Conservation (phyloP, 2,797 vertebrate species). For the Avahi laniger region DNA sequence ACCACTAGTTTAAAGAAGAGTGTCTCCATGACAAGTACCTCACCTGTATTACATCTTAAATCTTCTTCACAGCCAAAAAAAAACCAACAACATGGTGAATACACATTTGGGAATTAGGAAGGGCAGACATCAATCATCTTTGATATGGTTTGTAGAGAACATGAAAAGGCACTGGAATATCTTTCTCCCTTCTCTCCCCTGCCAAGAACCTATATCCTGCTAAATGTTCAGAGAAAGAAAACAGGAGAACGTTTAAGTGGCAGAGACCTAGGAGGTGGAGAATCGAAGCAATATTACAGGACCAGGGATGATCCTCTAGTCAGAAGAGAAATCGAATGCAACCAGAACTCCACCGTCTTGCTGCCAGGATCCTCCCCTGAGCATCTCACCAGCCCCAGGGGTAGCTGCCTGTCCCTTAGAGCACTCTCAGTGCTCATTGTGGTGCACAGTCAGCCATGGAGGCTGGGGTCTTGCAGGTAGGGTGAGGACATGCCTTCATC, state of each 20-base stretch:
- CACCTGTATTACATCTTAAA: background rate
- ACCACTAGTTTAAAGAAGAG: background rate
- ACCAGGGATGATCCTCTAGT: background rate
- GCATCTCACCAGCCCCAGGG: background rate
- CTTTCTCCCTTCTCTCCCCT: background rate
- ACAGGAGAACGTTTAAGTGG: background rate
- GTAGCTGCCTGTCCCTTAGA: background rate
- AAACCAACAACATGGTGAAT: background rate
- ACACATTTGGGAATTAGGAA: background rate
- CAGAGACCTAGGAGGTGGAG: background rate
- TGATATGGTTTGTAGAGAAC: background rate
- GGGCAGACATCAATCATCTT: background rate
- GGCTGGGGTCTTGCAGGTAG: background rate
- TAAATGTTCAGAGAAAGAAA: background rate
- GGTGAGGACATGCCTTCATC: background rate
- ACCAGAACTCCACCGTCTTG: background rate
- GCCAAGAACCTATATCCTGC: background rate
- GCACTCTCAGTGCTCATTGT: background rate
- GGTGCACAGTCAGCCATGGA: background rate
- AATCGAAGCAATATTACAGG: background rate
- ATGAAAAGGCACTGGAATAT: background rate
- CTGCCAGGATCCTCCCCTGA: background rate
- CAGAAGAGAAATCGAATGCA: background rate
- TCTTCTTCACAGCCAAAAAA: background rate
- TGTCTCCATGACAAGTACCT: background rate